A percentile compares a stretch with the other conserved stretches of the same genome.
Conservation (phyloP, 1,140 invertebrate species). For the Lordiphosa mommai region DNA sequence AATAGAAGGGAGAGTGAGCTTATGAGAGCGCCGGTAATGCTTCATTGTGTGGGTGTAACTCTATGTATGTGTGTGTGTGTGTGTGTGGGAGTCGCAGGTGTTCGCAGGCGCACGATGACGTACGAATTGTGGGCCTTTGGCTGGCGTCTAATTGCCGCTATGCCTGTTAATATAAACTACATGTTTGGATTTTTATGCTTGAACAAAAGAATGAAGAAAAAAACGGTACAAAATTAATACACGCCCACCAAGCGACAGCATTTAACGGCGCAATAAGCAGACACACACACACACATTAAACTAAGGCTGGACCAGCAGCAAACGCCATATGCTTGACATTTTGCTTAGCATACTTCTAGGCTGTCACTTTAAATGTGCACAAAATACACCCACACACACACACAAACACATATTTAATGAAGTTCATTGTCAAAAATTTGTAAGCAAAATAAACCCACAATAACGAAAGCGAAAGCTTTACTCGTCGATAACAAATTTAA, state of each 20-base stretch:
- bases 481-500: not conserved
- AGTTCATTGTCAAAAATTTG: slow-evolving; percentile 74
- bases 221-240: slow-evolving; percentile 22
- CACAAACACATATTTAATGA: slow-evolving; percentile 31
- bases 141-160: slow-evolving; percentile 46
- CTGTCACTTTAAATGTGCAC: slow-evolving; percentile 33
- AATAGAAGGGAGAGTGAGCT: slow-evolving; percentile 13
- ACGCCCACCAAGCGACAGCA: slow-evolving; percentile 18
- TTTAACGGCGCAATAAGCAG: slow-evolving; percentile 54
- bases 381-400: slow-evolving; percentile 16
- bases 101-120: slow-evolving; percentile 47
- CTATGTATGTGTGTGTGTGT: slow-evolving; percentile 1
- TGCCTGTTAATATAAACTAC: slow-evolving; percentile 44
- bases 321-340: slow-evolving; percentile 59
- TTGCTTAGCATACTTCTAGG: slow-evolving; percentile 42
- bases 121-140: slow-evolving; percentile 22
- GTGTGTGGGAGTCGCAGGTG: slow-evolving; percentile 33
- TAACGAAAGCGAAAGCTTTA: slow-evolving; percentile 6
- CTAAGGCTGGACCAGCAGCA: not conserved
- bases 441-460: slow-evolving; percentile 36
- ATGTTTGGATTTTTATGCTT: slow-evolving; percentile 37
- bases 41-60: slow-evolving; percentile 15
- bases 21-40: slow-evolving; percentile 41
- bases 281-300: slow-evolving; percentile 10
- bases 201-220: not conserved